Evolutionary conservation across 2,113 vertebrate species (phyloP), one percentile per base, ranked within the genome.

Genomic region (Hyperopisus bebe): DNA sequence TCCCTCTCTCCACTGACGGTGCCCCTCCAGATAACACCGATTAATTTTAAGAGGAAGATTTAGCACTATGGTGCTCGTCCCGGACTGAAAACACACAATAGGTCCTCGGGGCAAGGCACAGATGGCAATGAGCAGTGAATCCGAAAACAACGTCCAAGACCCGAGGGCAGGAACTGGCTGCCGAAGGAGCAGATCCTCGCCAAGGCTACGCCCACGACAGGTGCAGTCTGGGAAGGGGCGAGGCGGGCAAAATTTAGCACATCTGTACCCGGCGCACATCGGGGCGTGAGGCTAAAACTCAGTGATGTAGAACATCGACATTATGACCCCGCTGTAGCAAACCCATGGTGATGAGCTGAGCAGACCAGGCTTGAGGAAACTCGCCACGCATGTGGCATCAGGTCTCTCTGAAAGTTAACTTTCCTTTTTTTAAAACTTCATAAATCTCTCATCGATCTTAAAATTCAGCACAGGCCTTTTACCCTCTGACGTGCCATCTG

Each of bases 41-140:
- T 58, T 48, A 13, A 58, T 46, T 89, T 58, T 55, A 39, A 53
- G 42, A 48, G 4, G 53, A n/a, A 89, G 85, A 87, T 35, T 87
- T 35, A 55, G 48, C 77, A 83, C 35, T 7, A 19, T 13, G 24
- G 35, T 27, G 19, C 50, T 89, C 5, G 8, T 84, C 21, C 89
- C 21, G 55, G 83, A 87, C 82, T 88, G 89, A 91, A 91, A 93
- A 90, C 93, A 92, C 91, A 88, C 91, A 93, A 92, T 91, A 88
- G 90, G 92, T 89, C 89, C 83, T 86, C 8, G 15, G 91, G 58
- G 83, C 89, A 89, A 70, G 91, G 87, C 89, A 91, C 90, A 91
- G 90, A 92, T 91, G 91, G 88, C 90, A 0, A 89, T 89, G 89
- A 87, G 90, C 89, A 51, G 77, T 46, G 88, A 91, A 90, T 85